Base-by-base conservation (phyloP, 2,113 vertebrate genomes). In the Rhabdornis inornatus region DNA sequence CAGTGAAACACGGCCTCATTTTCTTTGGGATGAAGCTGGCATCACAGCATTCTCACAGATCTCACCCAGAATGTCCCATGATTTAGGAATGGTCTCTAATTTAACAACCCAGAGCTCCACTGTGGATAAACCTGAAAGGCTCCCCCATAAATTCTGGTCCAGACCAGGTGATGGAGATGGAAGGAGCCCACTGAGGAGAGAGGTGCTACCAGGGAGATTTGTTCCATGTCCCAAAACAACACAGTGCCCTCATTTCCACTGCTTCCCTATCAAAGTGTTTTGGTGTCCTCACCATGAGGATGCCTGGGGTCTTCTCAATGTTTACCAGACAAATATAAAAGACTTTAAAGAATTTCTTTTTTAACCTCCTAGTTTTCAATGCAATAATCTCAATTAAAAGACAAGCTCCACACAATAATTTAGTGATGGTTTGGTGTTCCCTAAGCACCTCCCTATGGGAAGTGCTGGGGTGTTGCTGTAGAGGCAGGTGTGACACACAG, bases 231-330 rank as follows among this genome's bases (percentile, higher is more conserved):
- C 74, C 39, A 78, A 37, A 81, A 39, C 13, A 83, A 12, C 6
- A 15, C 53, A 63, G 6, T 4, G 11, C 17, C 35, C 13, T 30
- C 35, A 10, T 57, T 87, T 77, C 56, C 53, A 7, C 39, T 35
- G 27, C 27, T 31, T 50, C 53, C 7, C 39, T 20, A 1, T 44
- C 31, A 1, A 40, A 56, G 27, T 2, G 30, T 33, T 80, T 66
- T 28, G 27, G 15, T 3, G 2, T 42, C 30, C 23, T 45, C 0
- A 0, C 35, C 30, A 6, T 8, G 39, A 59, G 37, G 63, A 22
- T 76, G 37, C 49, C 27, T 31, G 28, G 31, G 44, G 14, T 14
- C 10, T 57, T 89, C 75, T 53, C 13, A 47, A 27, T 25, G 11
- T 77, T 89, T 89, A 45, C 64, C 31, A 74, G 37, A 49, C 18